Conservation (phyloP, 2,888 invertebrate genomes). For the Phyto melanocephala region DNA sequence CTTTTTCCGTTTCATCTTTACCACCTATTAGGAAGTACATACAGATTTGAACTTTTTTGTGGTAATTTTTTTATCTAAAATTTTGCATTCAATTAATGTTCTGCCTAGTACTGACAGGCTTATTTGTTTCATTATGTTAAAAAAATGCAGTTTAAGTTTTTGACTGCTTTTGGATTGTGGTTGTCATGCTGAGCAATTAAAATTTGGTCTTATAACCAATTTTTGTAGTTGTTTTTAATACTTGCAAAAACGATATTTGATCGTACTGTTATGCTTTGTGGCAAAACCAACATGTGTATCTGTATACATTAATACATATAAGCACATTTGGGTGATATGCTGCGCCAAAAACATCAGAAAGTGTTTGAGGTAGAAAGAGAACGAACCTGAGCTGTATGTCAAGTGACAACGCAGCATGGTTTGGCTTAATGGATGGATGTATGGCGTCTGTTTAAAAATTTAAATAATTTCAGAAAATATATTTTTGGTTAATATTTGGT, state of each 20-base stretch:
- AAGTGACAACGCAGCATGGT: conserved; percentile 55
- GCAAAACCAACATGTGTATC: too few relatives aligned
- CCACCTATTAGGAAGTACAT: too few relatives aligned
- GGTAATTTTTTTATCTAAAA: neutral
- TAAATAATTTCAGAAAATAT: conserved; percentile 49
- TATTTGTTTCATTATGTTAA: conserved; percentile 11
- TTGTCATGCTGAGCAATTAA: conserved; percentile 67
- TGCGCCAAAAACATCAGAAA: conserved; percentile 5
- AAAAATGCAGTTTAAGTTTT: conserved; percentile 36
- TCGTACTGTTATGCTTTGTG: conserved; percentile 17
- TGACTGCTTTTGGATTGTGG: conserved; percentile 15
- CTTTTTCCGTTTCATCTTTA: too few relatives aligned
- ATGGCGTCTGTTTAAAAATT: conserved; percentile 62
- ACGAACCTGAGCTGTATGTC: conserved; percentile 44
- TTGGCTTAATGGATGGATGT: neutral
- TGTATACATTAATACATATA: too few relatives aligned
- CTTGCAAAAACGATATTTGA: conserved; percentile 40
- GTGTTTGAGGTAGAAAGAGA: neutral
- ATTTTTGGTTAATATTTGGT: conserved; percentile 55
- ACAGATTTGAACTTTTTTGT: too few relatives aligned
- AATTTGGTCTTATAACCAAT: conserved; percentile 64
- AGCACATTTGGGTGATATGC: conserved; percentile 24
- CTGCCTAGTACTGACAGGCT: neutral
- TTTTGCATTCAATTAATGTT: neutral
- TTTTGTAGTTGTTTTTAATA: conserved; percentile 16